These are phyloP conservation scores for Pitangus sulphuratus DNA, from an alignment of 2,797 vertebrate genomes.

Conservation along the genomic window DNA sequence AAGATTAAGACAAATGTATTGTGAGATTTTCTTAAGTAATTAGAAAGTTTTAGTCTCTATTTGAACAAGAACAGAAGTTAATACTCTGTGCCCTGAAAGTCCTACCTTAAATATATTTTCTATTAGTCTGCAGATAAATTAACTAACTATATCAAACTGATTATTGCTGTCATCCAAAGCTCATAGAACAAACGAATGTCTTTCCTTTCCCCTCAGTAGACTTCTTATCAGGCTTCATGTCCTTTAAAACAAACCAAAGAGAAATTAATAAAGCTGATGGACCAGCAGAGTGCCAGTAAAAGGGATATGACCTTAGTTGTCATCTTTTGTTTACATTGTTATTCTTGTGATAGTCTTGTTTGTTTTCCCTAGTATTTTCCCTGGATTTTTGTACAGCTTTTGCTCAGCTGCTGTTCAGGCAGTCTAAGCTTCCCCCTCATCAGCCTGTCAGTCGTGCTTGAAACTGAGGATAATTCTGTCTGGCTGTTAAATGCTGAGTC, in stretches of 20 bases:
- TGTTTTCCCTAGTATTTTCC: not conserved
- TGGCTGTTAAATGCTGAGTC: not conserved
- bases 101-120: not conserved
- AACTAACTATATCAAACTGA: not conserved
- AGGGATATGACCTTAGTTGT: constrained; percentile 12
- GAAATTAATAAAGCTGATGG: constrained; percentile 28
- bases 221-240: not conserved
- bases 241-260: constrained; percentile 11
- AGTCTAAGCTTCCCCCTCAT: not conserved
- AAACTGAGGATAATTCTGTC: not conserved
- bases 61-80: not conserved
- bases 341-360: not conserved
- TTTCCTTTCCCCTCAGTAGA: not conserved
- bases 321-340: not conserved
- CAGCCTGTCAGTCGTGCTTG: not conserved
- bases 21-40: not conserved
- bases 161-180: not conserved
- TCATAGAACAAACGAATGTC: not conserved
- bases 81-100: not conserved
- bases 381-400: not conserved
- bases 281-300: not conserved
- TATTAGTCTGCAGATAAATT: not conserved
- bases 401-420: not conserved
- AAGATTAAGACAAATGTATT: not conserved
- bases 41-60: not conserved